Evolutionary conservation across 1,140 invertebrate species (phyloP).

Genomic region (silkworm (Bombyx mori)): DNA sequence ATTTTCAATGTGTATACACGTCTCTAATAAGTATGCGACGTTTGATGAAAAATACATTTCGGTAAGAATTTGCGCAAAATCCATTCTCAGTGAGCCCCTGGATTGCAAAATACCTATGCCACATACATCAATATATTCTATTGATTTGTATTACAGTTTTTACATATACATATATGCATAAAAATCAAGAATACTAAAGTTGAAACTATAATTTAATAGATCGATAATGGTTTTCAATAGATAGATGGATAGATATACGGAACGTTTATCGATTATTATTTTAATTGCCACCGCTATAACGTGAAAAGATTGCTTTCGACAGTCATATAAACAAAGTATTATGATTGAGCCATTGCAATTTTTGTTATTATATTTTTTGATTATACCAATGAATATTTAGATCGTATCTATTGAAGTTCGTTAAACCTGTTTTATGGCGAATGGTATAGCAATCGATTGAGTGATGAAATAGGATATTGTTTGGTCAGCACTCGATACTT

Average conservation of each 20-base stretch:
- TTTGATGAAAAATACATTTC: too few species aligned
- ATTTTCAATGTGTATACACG: too few species aligned
- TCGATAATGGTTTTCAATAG: not conserved
- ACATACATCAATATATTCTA: too few species aligned
- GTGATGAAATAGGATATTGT: constrained; percentile 25
- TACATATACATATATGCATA: not conserved
- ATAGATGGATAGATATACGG: not conserved
- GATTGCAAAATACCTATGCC: too few species aligned
- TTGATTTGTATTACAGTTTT: too few species aligned
- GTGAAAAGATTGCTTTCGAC: constrained; percentile 4
- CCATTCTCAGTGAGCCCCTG: too few species aligned
- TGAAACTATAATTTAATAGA: not conserved
- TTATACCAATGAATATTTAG: constrained; percentile 6
- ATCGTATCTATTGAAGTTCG: constrained; percentile 12
- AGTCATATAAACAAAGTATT: not conserved
- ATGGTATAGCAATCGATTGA: constrained; percentile 6
- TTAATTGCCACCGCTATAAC: constrained; percentile 5
- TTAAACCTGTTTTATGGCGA: constrained; percentile 8
- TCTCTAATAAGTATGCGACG: too few species aligned
- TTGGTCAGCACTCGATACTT: constrained; percentile 17
- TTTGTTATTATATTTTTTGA: constrained; percentile 2
- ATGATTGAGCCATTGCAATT: constrained; percentile 3
- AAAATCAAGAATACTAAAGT: constrained; percentile 1
- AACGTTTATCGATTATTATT: constrained; percentile 6
- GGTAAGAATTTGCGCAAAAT: too few species aligned